Percentiles rank a stretch among this genome's conserved stretches.
Evolutionary conservation across 1,140 invertebrate genomes (phyloP).

Genomic region (Sycophila sp.): DNA sequence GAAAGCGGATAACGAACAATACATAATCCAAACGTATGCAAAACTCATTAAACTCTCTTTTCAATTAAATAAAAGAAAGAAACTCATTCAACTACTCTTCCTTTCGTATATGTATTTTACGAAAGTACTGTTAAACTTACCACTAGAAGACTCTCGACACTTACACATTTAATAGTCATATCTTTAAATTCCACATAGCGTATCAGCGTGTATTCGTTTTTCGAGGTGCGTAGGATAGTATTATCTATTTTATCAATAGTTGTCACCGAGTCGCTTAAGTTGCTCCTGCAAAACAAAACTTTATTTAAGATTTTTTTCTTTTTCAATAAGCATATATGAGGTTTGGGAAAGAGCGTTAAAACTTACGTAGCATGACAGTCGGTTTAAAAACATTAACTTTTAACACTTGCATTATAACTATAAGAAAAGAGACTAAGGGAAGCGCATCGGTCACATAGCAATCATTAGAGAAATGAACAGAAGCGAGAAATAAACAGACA

Average conservation of each 20-base stretch:
- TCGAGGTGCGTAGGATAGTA: conserved; percentile 19
- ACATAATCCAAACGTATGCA: background rate
- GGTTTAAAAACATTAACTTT: conserved; percentile 45
- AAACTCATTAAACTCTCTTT: background rate
- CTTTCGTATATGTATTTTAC: conserved; percentile 12
- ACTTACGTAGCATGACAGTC: conserved; percentile 43
- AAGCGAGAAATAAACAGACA: too few species aligned
- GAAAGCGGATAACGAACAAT: conserved; percentile 21
- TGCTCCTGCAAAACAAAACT: too few species aligned
- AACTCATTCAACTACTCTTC: background rate
- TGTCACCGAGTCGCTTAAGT: conserved; percentile 1
- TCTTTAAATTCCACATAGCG: conserved; percentile 50
- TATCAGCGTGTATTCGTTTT: conserved; percentile 39
- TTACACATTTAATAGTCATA: conserved; percentile 52
- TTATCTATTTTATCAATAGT: conserved; percentile 1
- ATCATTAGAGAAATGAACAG: too few species aligned
- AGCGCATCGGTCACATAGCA: too few species aligned
- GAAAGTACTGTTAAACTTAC: too few species aligned
- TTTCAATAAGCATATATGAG: too few species aligned
- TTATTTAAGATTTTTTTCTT: too few species aligned
- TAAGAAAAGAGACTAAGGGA: conserved; percentile 35
- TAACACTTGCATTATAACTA: conserved; percentile 41
- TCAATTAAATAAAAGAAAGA: too few species aligned
- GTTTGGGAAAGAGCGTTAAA: background rate
- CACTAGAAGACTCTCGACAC: too few species aligned